Percentiles rank a stretch among this genome's conserved stretches.
Conservation (phyloP, 2,797 vertebrate genomes). For the Hephaestus fuliginosus region DNA sequence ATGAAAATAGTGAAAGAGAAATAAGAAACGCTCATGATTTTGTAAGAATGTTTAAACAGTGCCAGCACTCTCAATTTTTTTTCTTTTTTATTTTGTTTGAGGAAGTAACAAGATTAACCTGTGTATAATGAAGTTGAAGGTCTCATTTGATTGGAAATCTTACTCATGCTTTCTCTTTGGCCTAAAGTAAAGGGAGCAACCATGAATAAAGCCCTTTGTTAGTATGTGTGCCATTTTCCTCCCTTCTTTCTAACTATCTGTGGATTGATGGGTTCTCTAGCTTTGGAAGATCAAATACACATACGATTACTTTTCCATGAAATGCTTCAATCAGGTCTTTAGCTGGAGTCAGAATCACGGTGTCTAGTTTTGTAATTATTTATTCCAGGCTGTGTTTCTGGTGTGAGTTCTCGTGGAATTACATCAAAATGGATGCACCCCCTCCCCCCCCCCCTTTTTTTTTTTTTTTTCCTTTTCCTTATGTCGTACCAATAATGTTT, state of each 20-base stretch:
- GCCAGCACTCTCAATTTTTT: slow-evolving; percentile 35
- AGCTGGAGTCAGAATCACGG: slow-evolving; percentile 39
- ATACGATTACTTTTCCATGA: slow-evolving; percentile 13
- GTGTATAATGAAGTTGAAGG: slow-evolving; percentile 26
- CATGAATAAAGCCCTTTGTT: slow-evolving; percentile 9
- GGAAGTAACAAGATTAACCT: slow-evolving; percentile 12
- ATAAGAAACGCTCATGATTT: slow-evolving; percentile 54
- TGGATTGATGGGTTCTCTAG: slow-evolving; percentile 23
- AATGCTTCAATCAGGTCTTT: slow-evolving; percentile 40
- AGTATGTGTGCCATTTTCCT: slow-evolving; percentile 15
- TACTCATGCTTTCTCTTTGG: slow-evolving; percentile 7
- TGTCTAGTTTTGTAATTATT: slow-evolving; percentile 5
- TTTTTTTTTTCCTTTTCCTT: background rate
- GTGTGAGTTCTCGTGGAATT: background rate
- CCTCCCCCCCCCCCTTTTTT: background rate
- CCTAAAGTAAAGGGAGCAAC: slow-evolving; percentile 28
- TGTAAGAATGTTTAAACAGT: slow-evolving; percentile 66
- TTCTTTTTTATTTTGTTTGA: slow-evolving; percentile 16
- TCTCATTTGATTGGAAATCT: slow-evolving; percentile 16
- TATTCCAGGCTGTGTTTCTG: slow-evolving; percentile 5
- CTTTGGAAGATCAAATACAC: slow-evolving; percentile 27
- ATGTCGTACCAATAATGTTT: slow-evolving; percentile 43
- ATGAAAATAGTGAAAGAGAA: slow-evolving; percentile 67
- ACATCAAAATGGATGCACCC: background rate
- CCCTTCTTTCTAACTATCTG: slow-evolving; percentile 7